Evolutionary conservation across 2,113 vertebrate genomes (phyloP).

Genomic region (Alectura lathami): DNA sequence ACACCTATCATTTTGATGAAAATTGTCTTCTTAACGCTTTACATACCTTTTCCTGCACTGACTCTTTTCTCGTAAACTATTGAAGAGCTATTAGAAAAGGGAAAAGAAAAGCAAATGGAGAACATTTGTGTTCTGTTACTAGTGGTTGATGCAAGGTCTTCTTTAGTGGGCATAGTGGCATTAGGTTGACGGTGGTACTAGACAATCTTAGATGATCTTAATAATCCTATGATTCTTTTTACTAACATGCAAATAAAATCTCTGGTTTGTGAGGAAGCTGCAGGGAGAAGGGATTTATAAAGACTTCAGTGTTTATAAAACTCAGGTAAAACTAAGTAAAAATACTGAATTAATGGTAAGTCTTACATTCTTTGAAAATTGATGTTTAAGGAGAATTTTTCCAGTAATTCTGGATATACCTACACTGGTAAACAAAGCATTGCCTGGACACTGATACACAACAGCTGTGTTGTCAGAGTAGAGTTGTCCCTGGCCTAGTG

Average conservation of each 20-base stretch:
- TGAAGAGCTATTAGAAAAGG: not conserved
- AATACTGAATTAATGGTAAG: not conserved
- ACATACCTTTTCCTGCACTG: not conserved
- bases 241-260: not conserved
- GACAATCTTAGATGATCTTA: no score
- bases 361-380: not conserved
- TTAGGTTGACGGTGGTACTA: no score
- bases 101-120: not conserved
- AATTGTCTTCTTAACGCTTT: accelerated
- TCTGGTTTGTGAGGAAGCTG: not conserved
- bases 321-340: not conserved
- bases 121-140: not conserved
- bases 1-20: not conserved
- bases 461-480: not conserved
- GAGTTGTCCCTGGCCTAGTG: not conserved
- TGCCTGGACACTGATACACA: not conserved
- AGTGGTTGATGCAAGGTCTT: no score
- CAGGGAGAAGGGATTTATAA: not conserved
- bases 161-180: no score
- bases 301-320: not conserved
- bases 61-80: not conserved
- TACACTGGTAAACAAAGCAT: not conserved
- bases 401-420: not conserved
- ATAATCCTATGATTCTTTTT: no score
- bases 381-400: not conserved